Evolutionary conservation across 2,113 vertebrate species (phyloP).

Genomic region (Agapornis roseicollis): DNA sequence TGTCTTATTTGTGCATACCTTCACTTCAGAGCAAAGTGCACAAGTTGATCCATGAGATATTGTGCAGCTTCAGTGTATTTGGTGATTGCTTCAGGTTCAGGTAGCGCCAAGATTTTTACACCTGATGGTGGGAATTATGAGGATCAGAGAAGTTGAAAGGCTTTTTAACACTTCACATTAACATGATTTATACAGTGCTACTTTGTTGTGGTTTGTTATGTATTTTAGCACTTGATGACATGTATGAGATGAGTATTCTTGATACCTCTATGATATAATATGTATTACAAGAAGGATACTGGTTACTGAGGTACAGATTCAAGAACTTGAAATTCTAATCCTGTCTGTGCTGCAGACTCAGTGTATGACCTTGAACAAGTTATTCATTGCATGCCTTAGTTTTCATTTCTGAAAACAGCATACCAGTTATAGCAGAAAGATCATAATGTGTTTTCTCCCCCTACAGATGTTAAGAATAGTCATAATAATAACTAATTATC

Average conservation of each 20-base stretch:
- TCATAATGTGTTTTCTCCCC: fast-evolving
- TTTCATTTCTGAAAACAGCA: background rate
- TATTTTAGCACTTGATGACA: background rate
- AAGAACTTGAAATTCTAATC: background rate
- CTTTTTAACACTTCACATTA: background rate
- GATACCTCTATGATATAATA: background rate
- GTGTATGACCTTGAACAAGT: background rate
- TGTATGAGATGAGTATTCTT: background rate
- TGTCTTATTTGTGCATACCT: background rate
- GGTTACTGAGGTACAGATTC: background rate
- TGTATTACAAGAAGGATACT: background rate
- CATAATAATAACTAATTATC: background rate
- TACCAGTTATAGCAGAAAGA: background rate
- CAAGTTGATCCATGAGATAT: background rate
- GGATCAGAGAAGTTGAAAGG: background rate
- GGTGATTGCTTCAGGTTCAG: background rate
- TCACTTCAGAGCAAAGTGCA: background rate
- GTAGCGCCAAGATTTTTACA: background rate
- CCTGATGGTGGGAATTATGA: background rate
- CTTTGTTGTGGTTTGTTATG: background rate
- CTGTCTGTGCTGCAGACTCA: background rate
- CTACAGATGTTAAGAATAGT: background rate
- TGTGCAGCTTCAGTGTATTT: background rate
- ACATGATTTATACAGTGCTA: background rate
- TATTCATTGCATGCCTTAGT: background rate